Percentiles rank a stretch among this genome's conserved stretches.
Evolutionary conservation across 2,113 vertebrate species (phyloP).

Genomic region (Carollia perspicillata): DNA sequence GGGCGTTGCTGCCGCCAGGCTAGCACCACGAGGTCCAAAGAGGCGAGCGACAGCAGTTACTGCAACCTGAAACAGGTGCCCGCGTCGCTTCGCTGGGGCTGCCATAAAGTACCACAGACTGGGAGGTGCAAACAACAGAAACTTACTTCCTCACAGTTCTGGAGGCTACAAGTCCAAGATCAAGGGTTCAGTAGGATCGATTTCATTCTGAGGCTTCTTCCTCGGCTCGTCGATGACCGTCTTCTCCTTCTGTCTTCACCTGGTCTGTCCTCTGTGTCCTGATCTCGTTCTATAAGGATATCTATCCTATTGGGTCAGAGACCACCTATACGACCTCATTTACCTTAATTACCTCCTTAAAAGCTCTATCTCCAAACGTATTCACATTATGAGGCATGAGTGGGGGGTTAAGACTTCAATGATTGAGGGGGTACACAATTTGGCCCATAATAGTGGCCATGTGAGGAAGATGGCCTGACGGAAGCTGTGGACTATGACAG

Average conservation of each 20-base stretch:
- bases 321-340: background rate
- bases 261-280: background rate
- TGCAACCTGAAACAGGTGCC: background rate
- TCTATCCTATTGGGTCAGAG: background rate
- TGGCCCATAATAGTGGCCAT: background rate
- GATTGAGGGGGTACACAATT: background rate
- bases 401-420: background rate
- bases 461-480: background rate
- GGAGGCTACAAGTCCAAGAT: background rate
- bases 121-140: background rate
- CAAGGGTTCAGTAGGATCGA: background rate
- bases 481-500: background rate
- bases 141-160: background rate
- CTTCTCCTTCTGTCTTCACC: background rate
- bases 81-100: background rate
- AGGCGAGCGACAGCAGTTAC: background rate
- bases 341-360: background rate
- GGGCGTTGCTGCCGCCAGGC: background rate
- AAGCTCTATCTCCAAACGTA: background rate
- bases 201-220: background rate
- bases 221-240: background rate
- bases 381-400: background rate
- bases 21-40: background rate
- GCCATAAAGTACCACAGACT: background rate
- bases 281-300: background rate